Evolutionary conservation across 2,888 invertebrate genomes (phyloP), one percentile per base, ranked within the genome.

Genomic region (Zaprionus lineosus): DNA sequence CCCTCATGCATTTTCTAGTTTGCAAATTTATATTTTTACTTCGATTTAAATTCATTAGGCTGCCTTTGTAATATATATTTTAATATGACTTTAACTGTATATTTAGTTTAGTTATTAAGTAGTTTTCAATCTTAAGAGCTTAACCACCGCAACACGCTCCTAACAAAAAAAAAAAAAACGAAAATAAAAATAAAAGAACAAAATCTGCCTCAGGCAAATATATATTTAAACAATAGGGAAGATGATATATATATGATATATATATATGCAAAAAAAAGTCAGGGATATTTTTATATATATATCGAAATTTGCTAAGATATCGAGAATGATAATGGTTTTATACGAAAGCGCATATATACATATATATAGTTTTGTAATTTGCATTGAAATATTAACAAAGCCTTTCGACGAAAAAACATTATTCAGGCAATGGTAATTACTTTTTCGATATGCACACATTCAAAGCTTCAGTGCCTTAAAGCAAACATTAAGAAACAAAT

Each of bases 381-480:
- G 68, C 79, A 59, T 67, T 58, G 37, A 46, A 36, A 44, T 36
- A 28, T 11, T 26, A 58, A 44, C 31, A 37, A 61, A 34, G 19
- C 15, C 19, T 41, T 37, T 24, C 44, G 48, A 56, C 24, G n/a
- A n/a, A n/a, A n/a, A n/a, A n/a, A n/a, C n/a, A n/a, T n/a, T 40
- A 37, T 36, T 36, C 63, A 21, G 53, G 51, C 55, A 58, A 63
- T 47, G 41, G 60, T 64, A 62, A 64, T 76, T 70, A 70, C 36
- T 59, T 51, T 56, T 78, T 76, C 63, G 60, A 67, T 56, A 84
- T 82, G 86, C 86, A 86, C 79, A 86, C 84, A 86, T 79, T 87
- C 69, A 84, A 78, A 78, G 88, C 87, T 87, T 87, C 87, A 87
- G 87, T 87, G 87, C 87, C 87, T 87, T 87, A 87, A 87, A 72